phyloP scores from a whole-genome alignment of 1,140 invertebrate genomes.

The Brachionus koreanus region DNA sequence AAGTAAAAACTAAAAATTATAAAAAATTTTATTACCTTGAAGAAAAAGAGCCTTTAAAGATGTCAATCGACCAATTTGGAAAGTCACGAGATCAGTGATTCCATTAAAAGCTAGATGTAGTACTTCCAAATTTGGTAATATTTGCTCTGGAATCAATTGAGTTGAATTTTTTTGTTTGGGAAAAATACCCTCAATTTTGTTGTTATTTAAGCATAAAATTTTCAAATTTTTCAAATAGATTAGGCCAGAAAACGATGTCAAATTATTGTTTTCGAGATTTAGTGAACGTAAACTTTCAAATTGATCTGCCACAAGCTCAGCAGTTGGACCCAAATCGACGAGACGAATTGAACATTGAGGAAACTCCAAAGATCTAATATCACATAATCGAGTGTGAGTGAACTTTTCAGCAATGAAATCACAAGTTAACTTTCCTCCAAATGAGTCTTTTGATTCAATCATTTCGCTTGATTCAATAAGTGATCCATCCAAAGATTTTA shows the following conservation, averaged over 20 bases:
- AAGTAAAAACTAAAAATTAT: not conserved
- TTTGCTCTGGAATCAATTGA: constrained; percentile 45
- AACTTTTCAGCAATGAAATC: constrained; percentile 58
- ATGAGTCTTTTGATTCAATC: constrained; percentile 53
- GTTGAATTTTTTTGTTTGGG: constrained; percentile 46
- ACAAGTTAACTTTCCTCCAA: constrained; percentile 56
- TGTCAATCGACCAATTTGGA: constrained; percentile 52
- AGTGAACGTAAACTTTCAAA: constrained; percentile 45
- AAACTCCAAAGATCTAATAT: constrained; percentile 55
- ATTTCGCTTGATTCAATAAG: constrained; percentile 55
- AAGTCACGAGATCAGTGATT: constrained; percentile 53
- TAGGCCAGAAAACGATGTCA: constrained; percentile 56
- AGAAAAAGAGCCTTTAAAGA: constrained; percentile 57
- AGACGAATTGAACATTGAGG: constrained; percentile 52
- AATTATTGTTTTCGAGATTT: constrained; percentile 58
- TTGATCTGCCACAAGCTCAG: constrained; percentile 48
- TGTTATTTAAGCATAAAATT: constrained; percentile 58
- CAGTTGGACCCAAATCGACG: constrained; percentile 54
- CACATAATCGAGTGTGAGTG: constrained; percentile 50
- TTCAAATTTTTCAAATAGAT: constrained; percentile 55
- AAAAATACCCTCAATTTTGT: constrained; percentile 56
- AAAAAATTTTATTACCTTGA: constrained; percentile 50
- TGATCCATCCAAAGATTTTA: constrained; percentile 56
- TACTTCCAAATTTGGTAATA: constrained; percentile 57
- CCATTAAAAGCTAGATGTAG: constrained; percentile 58